Conservation (phyloP, 2,113 vertebrate genomes). For the Heterotis niloticus region DNA sequence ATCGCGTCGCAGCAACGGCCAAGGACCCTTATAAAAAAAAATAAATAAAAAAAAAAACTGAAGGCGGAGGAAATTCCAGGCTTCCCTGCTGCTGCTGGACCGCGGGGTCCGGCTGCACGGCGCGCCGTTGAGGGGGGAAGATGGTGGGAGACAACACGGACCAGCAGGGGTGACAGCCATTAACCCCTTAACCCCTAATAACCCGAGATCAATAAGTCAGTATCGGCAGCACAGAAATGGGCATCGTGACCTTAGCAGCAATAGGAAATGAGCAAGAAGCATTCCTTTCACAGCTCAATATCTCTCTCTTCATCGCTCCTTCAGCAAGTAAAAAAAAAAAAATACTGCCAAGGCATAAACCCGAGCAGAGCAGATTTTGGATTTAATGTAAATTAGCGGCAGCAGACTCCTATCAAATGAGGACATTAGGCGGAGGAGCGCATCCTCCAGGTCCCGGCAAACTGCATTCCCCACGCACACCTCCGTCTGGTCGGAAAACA, state of each 20-base stretch:
- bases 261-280: background rate
- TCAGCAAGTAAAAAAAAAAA: conserved; percentile 2
- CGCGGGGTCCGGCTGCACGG: background rate
- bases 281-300: conserved; percentile 9
- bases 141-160: conserved; percentile 35
- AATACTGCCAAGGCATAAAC: conserved; percentile 5
- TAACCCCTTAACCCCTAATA: conserved; percentile 21
- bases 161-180: background rate
- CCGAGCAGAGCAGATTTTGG: conserved; percentile 13
- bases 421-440: conserved; percentile 2
- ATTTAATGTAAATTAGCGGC: conserved; percentile 20
- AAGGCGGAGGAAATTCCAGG: background rate
- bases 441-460: background rate
- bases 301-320: conserved; percentile 3
- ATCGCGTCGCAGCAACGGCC: background rate
- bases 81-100: background rate
- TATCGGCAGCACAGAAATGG: conserved; percentile 2
- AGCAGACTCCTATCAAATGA: conserved; percentile 20
- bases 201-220: background rate
- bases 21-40: background rate
- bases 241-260: background rate
- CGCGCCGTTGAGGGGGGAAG: background rate
- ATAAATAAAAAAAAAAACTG: conserved; percentile 9
- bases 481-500: background rate
- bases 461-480: conserved; percentile 16